phyloP scores from a whole-genome alignment of 2,797 vertebrate species.

The Sebastes baramenuke region DNA sequence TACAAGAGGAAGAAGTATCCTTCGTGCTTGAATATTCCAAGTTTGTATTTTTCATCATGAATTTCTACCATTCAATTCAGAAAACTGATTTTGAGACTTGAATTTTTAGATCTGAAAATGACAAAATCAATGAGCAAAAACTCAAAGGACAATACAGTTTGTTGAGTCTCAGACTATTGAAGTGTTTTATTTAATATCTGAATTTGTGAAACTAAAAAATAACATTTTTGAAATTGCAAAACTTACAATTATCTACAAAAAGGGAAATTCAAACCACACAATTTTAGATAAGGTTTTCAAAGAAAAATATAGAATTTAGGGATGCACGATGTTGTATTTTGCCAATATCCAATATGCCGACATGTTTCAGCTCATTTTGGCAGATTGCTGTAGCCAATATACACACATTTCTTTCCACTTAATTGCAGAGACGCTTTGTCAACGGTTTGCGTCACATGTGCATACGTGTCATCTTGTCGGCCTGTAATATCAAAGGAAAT shows the following conservation, averaged over 20 bases:
- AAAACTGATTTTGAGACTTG: background rate
- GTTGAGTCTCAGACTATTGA: background rate
- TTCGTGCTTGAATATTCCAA: background rate
- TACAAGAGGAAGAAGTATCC: background rate
- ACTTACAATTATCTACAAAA: background rate
- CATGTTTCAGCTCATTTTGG: background rate
- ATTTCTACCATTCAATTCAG: background rate
- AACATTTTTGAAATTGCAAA: background rate
- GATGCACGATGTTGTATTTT: too few species aligned
- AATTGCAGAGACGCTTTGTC: background rate
- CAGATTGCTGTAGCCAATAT: background rate
- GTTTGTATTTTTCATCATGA: background rate
- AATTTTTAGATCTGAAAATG: background rate
- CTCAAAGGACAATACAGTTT: background rate
- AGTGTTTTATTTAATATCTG: background rate
- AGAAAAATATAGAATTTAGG: background rate
- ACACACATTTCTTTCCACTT: background rate
- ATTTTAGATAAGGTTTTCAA: background rate
- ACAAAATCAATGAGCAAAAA: background rate
- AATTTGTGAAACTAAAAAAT: background rate
- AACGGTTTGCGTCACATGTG: too few species aligned
- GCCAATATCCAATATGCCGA: too few species aligned
- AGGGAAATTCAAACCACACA: background rate
- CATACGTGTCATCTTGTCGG: background rate
- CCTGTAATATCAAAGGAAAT: background rate